These are phyloP conservation scores for Diaphora mendica DNA, from an alignment of 2,888 invertebrate genomes.

Conservation along the genomic window DNA sequence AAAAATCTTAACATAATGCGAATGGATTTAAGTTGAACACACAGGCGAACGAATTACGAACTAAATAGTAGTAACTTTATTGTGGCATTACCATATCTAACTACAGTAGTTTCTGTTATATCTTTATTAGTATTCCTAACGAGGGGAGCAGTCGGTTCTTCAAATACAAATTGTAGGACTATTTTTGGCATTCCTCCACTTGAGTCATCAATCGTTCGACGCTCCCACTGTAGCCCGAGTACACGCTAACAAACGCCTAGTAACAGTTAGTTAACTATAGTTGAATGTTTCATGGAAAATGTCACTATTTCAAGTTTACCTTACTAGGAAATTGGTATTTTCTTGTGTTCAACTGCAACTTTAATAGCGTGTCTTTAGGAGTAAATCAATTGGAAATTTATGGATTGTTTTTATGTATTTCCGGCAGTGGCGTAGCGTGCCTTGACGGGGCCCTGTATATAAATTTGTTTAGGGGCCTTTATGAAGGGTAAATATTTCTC, in stretches of 20 bases:
- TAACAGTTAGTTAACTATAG: background rate
- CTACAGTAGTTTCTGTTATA: slow-evolving; percentile 14
- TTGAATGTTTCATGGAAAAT: background rate
- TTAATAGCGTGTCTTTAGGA: no score
- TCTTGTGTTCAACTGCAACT: background rate
- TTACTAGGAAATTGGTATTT: background rate
- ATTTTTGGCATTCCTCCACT: slow-evolving; percentile 42
- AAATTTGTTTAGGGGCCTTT: no score
- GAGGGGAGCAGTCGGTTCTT: slow-evolving; percentile 7
- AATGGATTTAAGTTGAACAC: no score
- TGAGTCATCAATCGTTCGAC: slow-evolving; percentile 21
- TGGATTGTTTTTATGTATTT: no score
- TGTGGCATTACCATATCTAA: background rate
- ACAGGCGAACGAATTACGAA: no score
- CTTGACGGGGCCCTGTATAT: no score
- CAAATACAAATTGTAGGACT: slow-evolving; percentile 33
- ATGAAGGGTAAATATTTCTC: no score
- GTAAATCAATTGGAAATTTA: no score
- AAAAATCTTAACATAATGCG: no score
- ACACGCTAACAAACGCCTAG: background rate
- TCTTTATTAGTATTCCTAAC: slow-evolving; percentile 12
- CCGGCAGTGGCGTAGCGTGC: no score
- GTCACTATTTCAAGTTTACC: background rate
- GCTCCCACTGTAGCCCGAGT: background rate
- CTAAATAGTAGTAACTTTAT: background rate